Evolutionary conservation across 2,888 invertebrate genomes (phyloP).

Genomic region (Caenorhabditis plicata): DNA sequence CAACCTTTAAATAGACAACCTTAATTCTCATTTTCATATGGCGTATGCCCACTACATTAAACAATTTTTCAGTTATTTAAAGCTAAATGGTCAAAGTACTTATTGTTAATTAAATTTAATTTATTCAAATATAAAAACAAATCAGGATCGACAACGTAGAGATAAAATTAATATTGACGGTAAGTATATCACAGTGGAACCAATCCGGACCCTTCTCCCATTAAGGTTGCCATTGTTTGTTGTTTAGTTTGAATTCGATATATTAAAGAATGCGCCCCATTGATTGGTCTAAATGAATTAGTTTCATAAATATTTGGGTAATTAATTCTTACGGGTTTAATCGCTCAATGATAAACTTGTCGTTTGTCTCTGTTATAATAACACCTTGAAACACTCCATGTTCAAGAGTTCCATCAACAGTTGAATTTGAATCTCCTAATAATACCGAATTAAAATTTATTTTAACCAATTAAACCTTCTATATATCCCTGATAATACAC

Average conservation of each 20-base stretch:
- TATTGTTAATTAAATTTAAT: no score
- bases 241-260: not conserved
- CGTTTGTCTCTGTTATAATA: not conserved
- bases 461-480: slow-evolving; percentile 1
- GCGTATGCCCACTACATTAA: no score
- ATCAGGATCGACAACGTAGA: no score
- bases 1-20: no score
- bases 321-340: slow-evolving; percentile 1
- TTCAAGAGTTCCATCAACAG: slow-evolving; percentile 4
- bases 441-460: not conserved
- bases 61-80: no score
- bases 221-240: not conserved
- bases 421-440: not conserved
- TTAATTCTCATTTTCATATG: no score
- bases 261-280: slow-evolving; percentile 2
- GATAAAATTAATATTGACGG: no score
- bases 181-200: no score
- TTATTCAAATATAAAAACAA: no score
- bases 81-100: no score
- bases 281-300: not conserved
- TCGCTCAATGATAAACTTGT: slow-evolving; percentile 1
- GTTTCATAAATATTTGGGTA: not conserved
- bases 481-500: slow-evolving; percentile 2
- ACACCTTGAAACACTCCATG: slow-evolving; percentile 5
- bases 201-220: not conserved